Conservation (phyloP, 2,113 vertebrate species). For the Phrynosoma platyrhinos region DNA sequence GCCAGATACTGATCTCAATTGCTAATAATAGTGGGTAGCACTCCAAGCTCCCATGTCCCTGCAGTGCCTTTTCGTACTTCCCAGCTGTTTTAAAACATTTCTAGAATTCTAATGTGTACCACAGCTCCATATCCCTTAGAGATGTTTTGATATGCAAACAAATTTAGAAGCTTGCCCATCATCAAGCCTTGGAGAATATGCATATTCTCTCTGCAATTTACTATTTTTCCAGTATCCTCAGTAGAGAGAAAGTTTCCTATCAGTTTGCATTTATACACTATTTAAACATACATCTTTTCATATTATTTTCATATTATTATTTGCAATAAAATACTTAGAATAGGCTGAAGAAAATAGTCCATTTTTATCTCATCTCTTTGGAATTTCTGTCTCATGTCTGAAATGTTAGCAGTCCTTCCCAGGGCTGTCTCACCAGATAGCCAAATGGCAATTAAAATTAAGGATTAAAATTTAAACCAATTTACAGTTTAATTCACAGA, state of each 20-base stretch:
- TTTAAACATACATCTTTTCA: not conserved
- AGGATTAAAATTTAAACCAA: too few species aligned
- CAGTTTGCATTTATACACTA: not conserved
- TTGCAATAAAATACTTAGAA: not conserved
- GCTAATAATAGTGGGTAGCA: not conserved
- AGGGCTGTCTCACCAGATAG: not conserved
- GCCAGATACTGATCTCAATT: not conserved
- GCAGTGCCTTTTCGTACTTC: not conserved
- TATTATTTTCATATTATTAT: not conserved
- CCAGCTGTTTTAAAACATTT: not conserved
- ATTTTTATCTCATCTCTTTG: not conserved
- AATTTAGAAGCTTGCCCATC: not conserved
- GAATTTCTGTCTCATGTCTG: not conserved
- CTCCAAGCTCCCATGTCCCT: not conserved
- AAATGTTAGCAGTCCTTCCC: not conserved
- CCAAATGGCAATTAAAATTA: not conserved
- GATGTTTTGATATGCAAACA: not conserved
- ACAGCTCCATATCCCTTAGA: not conserved
- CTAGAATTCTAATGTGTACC: not conserved
- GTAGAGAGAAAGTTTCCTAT: not conserved
- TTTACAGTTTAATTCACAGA: too few species aligned
- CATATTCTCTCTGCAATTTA: not conserved
- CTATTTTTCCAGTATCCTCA: not conserved
- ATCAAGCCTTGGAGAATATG: not conserved
- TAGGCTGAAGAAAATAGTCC: not conserved